Percentiles rank a stretch among this genome's conserved stretches.
phyloP scores from a whole-genome alignment of 2,113 vertebrate genomes.

The Marmota flaviventris region DNA sequence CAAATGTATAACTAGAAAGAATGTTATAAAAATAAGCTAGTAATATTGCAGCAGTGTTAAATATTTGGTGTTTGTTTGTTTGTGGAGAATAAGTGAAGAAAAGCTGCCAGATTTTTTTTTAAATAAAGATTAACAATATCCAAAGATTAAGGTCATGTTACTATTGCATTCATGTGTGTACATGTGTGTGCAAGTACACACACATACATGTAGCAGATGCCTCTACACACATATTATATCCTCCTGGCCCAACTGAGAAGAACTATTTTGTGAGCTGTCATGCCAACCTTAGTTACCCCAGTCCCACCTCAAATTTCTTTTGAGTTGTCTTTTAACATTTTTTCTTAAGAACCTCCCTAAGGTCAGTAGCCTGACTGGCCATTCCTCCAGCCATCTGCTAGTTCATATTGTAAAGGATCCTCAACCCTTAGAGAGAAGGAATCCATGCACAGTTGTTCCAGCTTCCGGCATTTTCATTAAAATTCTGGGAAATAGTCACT shows the following conservation, averaged over 20 bases:
- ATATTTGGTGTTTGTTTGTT: neutral
- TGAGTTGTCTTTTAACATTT: neutral
- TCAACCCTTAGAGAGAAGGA: neutral
- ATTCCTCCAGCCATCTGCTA: neutral
- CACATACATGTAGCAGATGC: neutral
- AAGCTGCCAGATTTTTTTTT: neutral
- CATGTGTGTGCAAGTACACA: fast-evolving
- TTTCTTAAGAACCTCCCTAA: neutral
- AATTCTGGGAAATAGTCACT: neutral
- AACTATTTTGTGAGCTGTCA: neutral
- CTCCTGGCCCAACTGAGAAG: neutral
- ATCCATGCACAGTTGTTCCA: too few species aligned
- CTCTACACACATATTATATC: neutral
- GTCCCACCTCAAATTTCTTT: neutral
- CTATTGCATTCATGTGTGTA: neutral
- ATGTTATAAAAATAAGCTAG: slow-evolving; percentile 14
- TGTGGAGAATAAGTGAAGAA: neutral
- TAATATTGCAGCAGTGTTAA: neutral
- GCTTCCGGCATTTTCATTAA: neutral
- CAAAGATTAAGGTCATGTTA: neutral
- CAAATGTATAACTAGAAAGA: neutral
- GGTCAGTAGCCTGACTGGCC: too few species aligned
- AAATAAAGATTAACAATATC: neutral
- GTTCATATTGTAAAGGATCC: neutral
- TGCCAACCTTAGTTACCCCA: neutral